These are phyloP conservation scores for Thunnus thynnus DNA, from an alignment of 2,113 vertebrate genomes.

Conservation along the genomic window DNA sequence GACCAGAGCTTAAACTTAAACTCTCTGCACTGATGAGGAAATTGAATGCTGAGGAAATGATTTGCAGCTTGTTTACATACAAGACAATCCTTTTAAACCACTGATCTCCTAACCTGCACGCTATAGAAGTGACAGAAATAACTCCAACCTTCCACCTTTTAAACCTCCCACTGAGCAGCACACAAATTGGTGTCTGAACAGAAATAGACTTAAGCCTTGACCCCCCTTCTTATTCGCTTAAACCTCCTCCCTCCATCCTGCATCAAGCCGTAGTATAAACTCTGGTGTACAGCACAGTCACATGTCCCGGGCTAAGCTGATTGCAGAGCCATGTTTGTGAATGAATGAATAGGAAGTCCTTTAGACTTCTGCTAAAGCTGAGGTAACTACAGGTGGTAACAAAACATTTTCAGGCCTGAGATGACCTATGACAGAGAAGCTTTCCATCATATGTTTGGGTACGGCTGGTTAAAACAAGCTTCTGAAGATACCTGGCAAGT, in stretches of 20 bases:
- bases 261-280: constrained; percentile 30
- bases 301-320: constrained; percentile 53
- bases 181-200: constrained; percentile 26
- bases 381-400: background rate
- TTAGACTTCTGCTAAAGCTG: background rate
- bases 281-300: constrained; percentile 45
- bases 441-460: background rate
- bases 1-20: background rate
- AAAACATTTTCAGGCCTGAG: background rate
- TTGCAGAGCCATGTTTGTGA: constrained; percentile 45
- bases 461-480: background rate
- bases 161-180: background rate
- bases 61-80: background rate
- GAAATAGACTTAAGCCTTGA: constrained; percentile 75
- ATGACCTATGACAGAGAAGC: background rate
- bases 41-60: background rate
- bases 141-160: constrained; percentile 7
- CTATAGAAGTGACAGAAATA: constrained; percentile 19
- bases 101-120: constrained; percentile 34
- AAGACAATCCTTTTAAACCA: constrained; percentile 27
- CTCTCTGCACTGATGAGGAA: background rate
- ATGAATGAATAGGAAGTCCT: constrained; percentile 32
- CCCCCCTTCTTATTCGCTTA: constrained; percentile 26
- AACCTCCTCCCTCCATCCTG: constrained; percentile 23
- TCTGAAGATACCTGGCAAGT: background rate